Percentiles rank a stretch among this genome's conserved stretches.
Evolutionary conservation across 2,797 vertebrate genomes (phyloP).

Genomic region (Rhabdophis nuchalis): DNA sequence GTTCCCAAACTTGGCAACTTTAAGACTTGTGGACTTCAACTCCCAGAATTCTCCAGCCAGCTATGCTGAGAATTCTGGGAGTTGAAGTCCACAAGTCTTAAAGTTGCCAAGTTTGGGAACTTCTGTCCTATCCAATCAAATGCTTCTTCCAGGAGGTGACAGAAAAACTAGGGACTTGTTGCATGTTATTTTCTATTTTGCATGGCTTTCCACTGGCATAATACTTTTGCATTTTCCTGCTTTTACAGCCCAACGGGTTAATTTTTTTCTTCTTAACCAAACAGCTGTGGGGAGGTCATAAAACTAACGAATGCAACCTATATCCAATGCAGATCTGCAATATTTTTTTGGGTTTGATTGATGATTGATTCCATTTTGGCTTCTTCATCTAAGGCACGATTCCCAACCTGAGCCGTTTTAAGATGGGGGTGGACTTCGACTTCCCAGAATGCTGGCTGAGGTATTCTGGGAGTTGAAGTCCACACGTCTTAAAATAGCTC

Average conservation of each 20-base stretch:
- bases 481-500: not conserved
- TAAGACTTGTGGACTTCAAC: no score
- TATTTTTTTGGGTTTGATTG: not conserved
- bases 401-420: not conserved
- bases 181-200: constrained; percentile 43
- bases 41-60: no score
- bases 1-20: no score
- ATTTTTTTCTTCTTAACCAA: constrained; percentile 8
- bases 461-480: not conserved
- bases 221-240: constrained; percentile 3
- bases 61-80: no score
- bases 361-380: not conserved
- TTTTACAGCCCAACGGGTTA: not conserved
- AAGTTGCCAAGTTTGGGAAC: no score
- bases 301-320: not conserved
- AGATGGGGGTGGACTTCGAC: not conserved
- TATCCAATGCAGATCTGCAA: not conserved
- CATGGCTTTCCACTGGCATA: constrained; percentile 42
- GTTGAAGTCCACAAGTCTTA: no score
- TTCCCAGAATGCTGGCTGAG: not conserved
- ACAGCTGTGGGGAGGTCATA: not conserved
- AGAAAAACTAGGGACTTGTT: not conserved
- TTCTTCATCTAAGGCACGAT: not conserved
- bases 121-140: accelerated
- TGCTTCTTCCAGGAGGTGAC: not conserved